A percentile compares a stretch with the other conserved stretches of the same genome.
These are phyloP conservation scores for Hemicrepidius hirtus DNA, from an alignment of 2,888 invertebrate species.

Conservation along the genomic window DNA sequence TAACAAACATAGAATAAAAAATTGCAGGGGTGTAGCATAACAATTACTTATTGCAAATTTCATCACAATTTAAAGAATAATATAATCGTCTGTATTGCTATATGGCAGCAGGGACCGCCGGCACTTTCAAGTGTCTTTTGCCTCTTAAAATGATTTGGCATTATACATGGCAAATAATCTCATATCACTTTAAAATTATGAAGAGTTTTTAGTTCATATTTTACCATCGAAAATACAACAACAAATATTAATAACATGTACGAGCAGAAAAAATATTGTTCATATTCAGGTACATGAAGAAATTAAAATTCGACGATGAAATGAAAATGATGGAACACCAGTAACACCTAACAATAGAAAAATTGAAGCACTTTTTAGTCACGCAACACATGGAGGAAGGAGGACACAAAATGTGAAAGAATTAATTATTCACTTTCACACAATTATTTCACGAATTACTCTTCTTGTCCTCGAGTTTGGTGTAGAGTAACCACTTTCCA, in stretches of 20 bases:
- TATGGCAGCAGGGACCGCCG: constrained; percentile 44
- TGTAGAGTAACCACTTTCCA: constrained; percentile 95
- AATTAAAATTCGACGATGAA: constrained; percentile 28
- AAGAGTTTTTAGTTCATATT: constrained; percentile 8
- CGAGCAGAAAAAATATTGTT: constrained; percentile 43
- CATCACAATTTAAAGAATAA: constrained; percentile 54
- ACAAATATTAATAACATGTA: constrained; percentile 41
- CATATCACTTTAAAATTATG: constrained; percentile 22
- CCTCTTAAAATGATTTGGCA: constrained; percentile 27
- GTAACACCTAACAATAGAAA: constrained; percentile 32
- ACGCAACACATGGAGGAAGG: constrained; percentile 22
- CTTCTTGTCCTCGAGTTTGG: constrained; percentile 94
- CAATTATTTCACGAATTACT: constrained; percentile 96
- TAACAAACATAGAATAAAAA: constrained; percentile 45
- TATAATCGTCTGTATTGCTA: constrained; percentile 58
- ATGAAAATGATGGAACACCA: constrained; percentile 30
- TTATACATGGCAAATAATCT: constrained; percentile 31
- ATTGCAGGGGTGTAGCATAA: constrained; percentile 64
- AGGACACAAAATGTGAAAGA: constrained; percentile 24
- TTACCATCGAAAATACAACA: constrained; percentile 40
- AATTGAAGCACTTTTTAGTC: constrained; percentile 37
- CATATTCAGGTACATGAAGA: constrained; percentile 51
- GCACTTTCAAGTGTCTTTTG: constrained; percentile 42
- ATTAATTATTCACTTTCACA: constrained; percentile 73
- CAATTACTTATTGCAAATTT: constrained; percentile 68